Conservation (phyloP, 1,140 invertebrate genomes). For the Drosophila eugracilis region DNA sequence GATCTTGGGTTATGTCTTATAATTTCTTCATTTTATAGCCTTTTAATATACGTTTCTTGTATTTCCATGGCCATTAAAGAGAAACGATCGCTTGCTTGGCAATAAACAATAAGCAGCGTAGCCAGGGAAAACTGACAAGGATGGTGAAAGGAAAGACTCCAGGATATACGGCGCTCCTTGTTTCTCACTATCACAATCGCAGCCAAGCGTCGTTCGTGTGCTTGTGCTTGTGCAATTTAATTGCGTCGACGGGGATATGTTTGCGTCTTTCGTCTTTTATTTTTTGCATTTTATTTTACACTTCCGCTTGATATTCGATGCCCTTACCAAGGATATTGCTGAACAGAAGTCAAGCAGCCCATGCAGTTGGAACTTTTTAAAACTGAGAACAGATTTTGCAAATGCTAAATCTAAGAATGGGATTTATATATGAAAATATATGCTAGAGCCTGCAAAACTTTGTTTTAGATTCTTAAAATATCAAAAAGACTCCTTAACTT, state of each 20-base stretch:
- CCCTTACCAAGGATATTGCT: slow-evolving; percentile 5
- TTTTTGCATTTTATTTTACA: slow-evolving; percentile 27
- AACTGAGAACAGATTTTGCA: neutral
- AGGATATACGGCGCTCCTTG: slow-evolving; percentile 19
- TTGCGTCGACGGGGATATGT: slow-evolving; percentile 58
- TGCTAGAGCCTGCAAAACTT: no score
- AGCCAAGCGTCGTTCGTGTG: neutral
- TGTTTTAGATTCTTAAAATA: no score
- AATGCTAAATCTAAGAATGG: no score
- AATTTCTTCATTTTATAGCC: neutral
- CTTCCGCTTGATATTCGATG: slow-evolving; percentile 4
- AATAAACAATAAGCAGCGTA: neutral
- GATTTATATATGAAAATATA: no score
- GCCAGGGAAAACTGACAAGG: slow-evolving; percentile 7
- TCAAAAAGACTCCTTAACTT: no score
- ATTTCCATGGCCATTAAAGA: neutral
- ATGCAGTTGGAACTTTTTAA: neutral
- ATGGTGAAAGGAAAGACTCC: slow-evolving; percentile 18
- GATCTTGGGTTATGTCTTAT: neutral
- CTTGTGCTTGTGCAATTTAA: slow-evolving; percentile 46
- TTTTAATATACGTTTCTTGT: neutral
- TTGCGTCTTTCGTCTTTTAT: neutral
- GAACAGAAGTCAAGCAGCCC: neutral
- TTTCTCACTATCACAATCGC: neutral
- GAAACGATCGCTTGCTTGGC: neutral